phyloP scores from a whole-genome alignment of 2,888 invertebrate genomes.

The Drosophila parthenogenetica region DNA sequence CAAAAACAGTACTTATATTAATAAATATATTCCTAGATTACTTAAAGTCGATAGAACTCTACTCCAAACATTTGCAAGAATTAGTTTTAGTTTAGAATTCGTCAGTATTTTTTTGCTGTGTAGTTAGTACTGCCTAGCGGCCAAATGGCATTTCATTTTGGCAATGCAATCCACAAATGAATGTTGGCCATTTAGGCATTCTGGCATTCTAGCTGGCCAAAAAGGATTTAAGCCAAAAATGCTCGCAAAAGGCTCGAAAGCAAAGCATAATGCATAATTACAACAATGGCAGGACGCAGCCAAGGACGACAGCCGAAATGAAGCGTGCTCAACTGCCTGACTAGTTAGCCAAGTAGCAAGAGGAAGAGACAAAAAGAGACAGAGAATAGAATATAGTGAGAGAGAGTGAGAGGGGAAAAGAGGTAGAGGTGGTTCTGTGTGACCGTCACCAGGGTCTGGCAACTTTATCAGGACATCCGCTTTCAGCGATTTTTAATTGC shows the following conservation, averaged over 20 bases:
- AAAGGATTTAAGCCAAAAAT: conserved; percentile 43
- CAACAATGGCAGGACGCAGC: conserved; percentile 62
- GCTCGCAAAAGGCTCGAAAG: conserved; percentile 37
- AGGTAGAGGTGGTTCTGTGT: neutral
- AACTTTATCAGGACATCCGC: conserved; percentile 79
- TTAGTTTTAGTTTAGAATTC: too few relatives aligned
- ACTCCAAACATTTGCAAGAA: too few relatives aligned
- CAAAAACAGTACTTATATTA: too few relatives aligned
- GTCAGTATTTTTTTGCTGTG: too few relatives aligned
- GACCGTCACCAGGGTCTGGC: conserved; percentile 59
- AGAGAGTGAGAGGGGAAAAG: neutral
- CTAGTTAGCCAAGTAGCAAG: conserved; percentile 32
- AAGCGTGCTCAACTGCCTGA: conserved; percentile 50
- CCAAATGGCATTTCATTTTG: conserved; percentile 44
- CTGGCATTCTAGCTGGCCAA: conserved; percentile 11
- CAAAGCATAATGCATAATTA: conserved; percentile 74
- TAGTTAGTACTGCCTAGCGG: conserved; percentile 8
- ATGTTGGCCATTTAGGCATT: conserved; percentile 14
- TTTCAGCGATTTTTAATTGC: conserved; percentile 81
- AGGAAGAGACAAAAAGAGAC: neutral
- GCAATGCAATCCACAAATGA: conserved; percentile 50
- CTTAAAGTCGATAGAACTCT: too few relatives aligned
- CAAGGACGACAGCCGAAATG: conserved; percentile 61
- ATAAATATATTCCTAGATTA: too few relatives aligned
- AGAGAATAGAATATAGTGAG: too few relatives aligned